Evolutionary conservation across 1,140 invertebrate species (phyloP).

Genomic region (Drosophila nikananu): DNA sequence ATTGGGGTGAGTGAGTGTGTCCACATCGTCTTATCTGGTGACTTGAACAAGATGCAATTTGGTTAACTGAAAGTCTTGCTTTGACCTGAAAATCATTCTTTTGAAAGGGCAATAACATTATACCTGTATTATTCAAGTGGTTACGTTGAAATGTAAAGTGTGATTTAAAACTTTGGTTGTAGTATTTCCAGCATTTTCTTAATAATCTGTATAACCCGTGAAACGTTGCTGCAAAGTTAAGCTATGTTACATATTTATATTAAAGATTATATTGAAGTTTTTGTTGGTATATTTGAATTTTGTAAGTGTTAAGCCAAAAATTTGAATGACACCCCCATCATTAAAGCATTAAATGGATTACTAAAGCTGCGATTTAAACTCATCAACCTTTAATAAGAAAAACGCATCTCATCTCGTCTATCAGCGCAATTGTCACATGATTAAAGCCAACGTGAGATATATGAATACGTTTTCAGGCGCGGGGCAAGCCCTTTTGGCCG

Average conservation of each 20-base stretch:
- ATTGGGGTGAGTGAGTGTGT: neutral
- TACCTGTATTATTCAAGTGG: too few species aligned
- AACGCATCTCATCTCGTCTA: constrained; percentile 43
- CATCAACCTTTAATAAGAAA: constrained; percentile 11
- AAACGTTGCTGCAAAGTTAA: too few species aligned
- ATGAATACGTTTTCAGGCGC: constrained; percentile 37
- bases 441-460: constrained; percentile 54
- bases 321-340: neutral
- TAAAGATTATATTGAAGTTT: too few species aligned
- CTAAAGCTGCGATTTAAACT: constrained; percentile 2
- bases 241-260: too few species aligned
- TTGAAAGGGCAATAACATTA: neutral
- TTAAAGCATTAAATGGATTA: neutral
- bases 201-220: too few species aligned
- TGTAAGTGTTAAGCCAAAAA: too few species aligned
- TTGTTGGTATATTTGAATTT: too few species aligned
- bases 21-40: constrained; percentile 29
- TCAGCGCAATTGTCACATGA: constrained; percentile 72
- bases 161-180: too few species aligned
- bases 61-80: constrained; percentile 22
- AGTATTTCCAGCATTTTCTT: too few species aligned
- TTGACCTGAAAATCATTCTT: constrained; percentile 30
- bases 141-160: too few species aligned
- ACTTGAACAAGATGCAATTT: constrained; percentile 40
- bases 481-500: constrained; percentile 48